Evolutionary conservation across 2,797 vertebrate genomes (phyloP), one percentile per base, ranked within the genome.

Genomic region (Amniataba percoides): DNA sequence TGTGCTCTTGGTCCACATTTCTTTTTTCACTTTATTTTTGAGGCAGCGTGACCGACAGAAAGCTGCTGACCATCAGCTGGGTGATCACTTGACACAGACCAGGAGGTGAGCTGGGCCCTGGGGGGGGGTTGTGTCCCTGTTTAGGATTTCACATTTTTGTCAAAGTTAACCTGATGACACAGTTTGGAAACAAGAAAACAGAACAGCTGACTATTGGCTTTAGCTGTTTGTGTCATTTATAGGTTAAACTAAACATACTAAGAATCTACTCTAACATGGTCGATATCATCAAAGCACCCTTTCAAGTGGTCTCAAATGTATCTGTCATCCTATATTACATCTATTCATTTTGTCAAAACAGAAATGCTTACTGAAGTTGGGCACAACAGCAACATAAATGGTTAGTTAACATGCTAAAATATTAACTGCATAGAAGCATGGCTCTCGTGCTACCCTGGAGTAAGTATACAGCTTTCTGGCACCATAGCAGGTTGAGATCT

Each of bases 1-100:
- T 53, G 46, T 21, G 59, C 12, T 52, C 21, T 15, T 46, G 7
- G 5, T 34, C 12, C 51, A 31, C 11, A 34, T 7, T 8, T 39
- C 18, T 72, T 31, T 52, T 23, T 21, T 25, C 3, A n/a, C 19
- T 45, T 70, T 49, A 14, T 70, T 52, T 42, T 16, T 46, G 21
- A 57, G 55, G 16, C 0, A 15, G 25, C 1, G 7, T 25, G 69
- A 71, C n/a, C 8, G 3, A 51, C 66, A 46, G 18, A 45, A 51
- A 70, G 53, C 52, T 59, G 53, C 48, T 53, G 53, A 71, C 55
- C 61, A 45, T 71, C 68, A 78, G 55, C 61, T 66, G 61, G 7
- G 6, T 60, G 55, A 66, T 66, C 69, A 72, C 18, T 66, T 71
- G 68, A 59, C 43, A 56, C 16, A 53, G 27, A 39, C 40, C 34